phyloP scores from a whole-genome alignment of 2,113 vertebrate genomes.

The Platichthys flesus region DNA sequence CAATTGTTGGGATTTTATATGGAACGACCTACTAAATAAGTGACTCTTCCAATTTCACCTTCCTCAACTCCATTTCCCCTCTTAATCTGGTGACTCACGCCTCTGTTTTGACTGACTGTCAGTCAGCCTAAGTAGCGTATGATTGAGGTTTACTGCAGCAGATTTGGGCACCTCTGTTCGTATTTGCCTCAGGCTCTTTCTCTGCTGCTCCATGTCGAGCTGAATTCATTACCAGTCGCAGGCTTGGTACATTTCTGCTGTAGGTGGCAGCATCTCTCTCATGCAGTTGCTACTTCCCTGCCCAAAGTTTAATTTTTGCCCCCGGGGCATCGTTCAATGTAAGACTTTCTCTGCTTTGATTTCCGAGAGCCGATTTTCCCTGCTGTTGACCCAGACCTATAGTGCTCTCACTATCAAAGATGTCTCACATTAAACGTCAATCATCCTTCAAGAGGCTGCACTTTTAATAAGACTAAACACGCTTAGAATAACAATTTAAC shows the following conservation, averaged over 20 bases:
- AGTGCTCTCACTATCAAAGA: constrained; percentile 23
- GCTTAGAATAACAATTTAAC: not conserved
- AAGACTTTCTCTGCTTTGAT: constrained; percentile 64
- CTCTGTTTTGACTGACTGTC: constrained; percentile 71
- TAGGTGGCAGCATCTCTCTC: constrained; percentile 75
- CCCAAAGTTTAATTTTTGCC: constrained; percentile 62
- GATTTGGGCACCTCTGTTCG: constrained; percentile 71
- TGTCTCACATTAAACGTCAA: constrained; percentile 38
- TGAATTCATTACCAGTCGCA: constrained; percentile 68
- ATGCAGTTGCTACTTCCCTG: constrained; percentile 30
- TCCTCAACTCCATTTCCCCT: constrained; percentile 48
- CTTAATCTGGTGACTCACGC: constrained; percentile 55
- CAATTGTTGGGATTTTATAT: constrained; percentile 48
- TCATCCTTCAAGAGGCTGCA: constrained; percentile 16
- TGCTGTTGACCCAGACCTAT: constrained; percentile 45
- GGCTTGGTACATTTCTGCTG: constrained; percentile 61
- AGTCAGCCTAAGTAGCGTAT: constrained; percentile 69
- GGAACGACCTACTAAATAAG: constrained; percentile 57
- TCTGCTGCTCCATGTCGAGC: constrained; percentile 53
- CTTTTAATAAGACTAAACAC: not conserved
- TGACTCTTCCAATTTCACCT: constrained; percentile 57
- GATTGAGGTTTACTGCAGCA: constrained; percentile 75
- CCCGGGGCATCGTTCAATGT: constrained; percentile 52
- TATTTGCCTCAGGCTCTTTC: constrained; percentile 70
- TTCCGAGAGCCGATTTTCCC: constrained; percentile 41